Base-by-base conservation (phyloP, 2,888 invertebrate genomes). In the Lysandra coridon region DNA sequence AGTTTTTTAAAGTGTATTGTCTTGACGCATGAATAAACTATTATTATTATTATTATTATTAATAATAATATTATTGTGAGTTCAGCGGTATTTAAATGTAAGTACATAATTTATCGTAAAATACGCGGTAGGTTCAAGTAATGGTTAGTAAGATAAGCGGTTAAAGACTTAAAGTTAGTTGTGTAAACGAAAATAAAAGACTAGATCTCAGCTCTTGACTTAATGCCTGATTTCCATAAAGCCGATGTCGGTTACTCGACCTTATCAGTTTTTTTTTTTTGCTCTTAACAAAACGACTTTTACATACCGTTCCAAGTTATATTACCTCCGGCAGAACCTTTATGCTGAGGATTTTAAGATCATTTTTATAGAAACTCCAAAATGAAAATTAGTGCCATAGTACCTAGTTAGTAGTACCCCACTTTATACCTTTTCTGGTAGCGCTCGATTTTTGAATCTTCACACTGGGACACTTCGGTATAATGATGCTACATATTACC, bases 191-290 rank as follows among this genome's bases (percentile, higher is more conserved):
- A 64, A 64, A 10, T 6, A 30, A 30, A 64, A 30, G 23, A 69
- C 10, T 4, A 69, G 30, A 30, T 30, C 64, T 64, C 64, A 4
- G 30, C 30, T 30, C 64, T 69, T 69, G 30, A 69, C 33, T 69
- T 69, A 30, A 69, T 69, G 64, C 33, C 64, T 33, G 64, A 69
- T 69, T 69, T 69, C 64, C 64, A 69, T 69, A 69, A 69, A 30
- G 33, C 64, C 64, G 64, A 69, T 69, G 64, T 69, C 64, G 30
- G 64, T 30, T 33, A 69, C 64, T 69, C 64, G 64, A 69, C 64
- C 64, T 69, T 30, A 69, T 69, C 64, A 33, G 33, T 12, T 69
- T 64, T 12, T 12, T 23, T 69, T 62, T 62, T 33, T 69, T 69
- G 12, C 3, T 62, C 62, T 62, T 62, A 7, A 23, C 62, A 62